A percentile compares a stretch with the other conserved stretches of the same genome.
Evolutionary conservation across 2,113 vertebrate species (phyloP).

Genomic region (Lampris incognitus): DNA sequence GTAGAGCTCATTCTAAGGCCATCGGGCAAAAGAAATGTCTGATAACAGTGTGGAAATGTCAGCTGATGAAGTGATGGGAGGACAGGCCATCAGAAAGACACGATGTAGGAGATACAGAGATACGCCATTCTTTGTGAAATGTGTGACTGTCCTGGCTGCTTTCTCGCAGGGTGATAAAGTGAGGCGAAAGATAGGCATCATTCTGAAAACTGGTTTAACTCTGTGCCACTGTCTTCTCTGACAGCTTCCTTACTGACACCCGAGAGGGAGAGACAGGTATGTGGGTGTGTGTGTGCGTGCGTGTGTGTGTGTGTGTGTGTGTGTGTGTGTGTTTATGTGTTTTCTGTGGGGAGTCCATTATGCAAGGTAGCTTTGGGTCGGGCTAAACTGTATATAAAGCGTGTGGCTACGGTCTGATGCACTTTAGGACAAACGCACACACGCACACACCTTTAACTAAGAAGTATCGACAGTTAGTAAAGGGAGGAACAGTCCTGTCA

Average conservation of each 20-base stretch:
- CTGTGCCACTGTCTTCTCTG: not conserved
- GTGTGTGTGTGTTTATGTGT: too few relatives aligned
- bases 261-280: not conserved
- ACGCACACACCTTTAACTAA: conserved; percentile 35
- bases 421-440: conserved; percentile 39
- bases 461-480: conserved; percentile 34
- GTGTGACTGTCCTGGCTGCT: conserved; percentile 28
- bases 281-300: too few relatives aligned
- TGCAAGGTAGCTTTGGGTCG: not conserved
- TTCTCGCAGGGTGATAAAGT: conserved; percentile 46
- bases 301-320: too few relatives aligned
- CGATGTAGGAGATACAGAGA: conserved; percentile 7
- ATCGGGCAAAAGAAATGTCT: too few relatives aligned
- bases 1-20: too few relatives aligned
- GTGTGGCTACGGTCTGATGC: too few relatives aligned
- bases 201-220: conserved; percentile 39
- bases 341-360: not conserved
- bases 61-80: too few relatives aligned
- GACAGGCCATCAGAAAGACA: not conserved
- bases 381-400: not conserved
- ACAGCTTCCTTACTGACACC: too few relatives aligned
- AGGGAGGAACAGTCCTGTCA: too few relatives aligned
- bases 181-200: conserved; percentile 41
- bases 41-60: too few relatives aligned
- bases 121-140: conserved; percentile 39